Evolutionary conservation across 2,797 vertebrate species (phyloP).

Genomic region (Arremon aurantiirostris): DNA sequence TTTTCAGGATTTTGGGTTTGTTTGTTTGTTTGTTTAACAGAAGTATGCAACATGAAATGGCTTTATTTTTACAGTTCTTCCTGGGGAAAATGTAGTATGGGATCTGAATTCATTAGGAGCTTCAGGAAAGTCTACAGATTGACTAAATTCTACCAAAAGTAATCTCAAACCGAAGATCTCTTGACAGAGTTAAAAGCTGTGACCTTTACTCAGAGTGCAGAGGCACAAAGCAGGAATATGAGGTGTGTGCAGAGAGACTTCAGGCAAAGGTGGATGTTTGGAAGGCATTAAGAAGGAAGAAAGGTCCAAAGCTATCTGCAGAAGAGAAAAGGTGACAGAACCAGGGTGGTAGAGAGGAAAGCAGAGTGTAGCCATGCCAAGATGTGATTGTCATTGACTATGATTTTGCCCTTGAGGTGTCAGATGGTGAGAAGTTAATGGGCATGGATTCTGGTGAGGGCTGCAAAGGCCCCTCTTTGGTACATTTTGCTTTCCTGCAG

Average conservation of each 20-base stretch:
- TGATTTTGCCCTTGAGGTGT: neutral
- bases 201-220: neutral
- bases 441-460: neutral
- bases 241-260: neutral
- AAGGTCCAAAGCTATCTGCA: neutral
- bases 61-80: neutral
- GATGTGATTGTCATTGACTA: too few relatives aligned
- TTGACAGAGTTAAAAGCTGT: neutral
- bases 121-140: neutral
- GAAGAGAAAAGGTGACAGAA: neutral
- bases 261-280: neutral
- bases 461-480: neutral
- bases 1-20: neutral
- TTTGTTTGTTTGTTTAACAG: neutral
- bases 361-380: neutral
- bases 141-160: neutral
- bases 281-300: neutral
- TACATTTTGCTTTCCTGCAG: neutral
- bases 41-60: neutral
- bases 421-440: neutral
- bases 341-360: neutral
- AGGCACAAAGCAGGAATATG: neutral
- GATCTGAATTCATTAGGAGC: neutral
- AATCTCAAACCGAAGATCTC: neutral
- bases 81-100: neutral